A percentile compares a stretch with the other conserved stretches of the same genome.
These are phyloP conservation scores for Polyergus mexicanus DNA, from an alignment of 1,140 invertebrate genomes.

Conservation along the genomic window DNA sequence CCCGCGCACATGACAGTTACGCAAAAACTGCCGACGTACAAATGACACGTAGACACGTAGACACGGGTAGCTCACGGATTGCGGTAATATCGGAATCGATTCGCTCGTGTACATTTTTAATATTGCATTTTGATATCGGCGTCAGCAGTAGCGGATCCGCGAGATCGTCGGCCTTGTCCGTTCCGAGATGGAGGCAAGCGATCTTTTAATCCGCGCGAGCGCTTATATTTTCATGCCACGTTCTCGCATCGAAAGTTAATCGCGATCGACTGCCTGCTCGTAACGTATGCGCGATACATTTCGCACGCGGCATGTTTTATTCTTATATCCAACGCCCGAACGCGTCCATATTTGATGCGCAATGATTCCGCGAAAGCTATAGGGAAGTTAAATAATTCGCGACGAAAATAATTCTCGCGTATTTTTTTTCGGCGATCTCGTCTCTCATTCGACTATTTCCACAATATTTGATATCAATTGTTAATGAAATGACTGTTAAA, in stretches of 20 bases:
- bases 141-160: neutral
- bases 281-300: conserved; percentile 57
- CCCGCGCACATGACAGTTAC: conserved; percentile 17
- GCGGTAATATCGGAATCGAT: conserved; percentile 21
- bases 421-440: conserved; percentile 17
- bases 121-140: neutral
- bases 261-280: conserved; percentile 34
- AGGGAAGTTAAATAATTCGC: conserved; percentile 57
- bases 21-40: neutral
- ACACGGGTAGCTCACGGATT: neutral
- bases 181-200: neutral
- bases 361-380: conserved; percentile 42
- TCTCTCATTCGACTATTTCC: conserved; percentile 17
- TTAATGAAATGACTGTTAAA: conserved; percentile 29
- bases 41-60: no score
- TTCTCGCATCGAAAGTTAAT: conserved; percentile 51
- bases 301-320: conserved; percentile 51
- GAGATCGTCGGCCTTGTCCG: neutral
- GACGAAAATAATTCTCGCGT: conserved; percentile 41
- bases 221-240: conserved; percentile 46
- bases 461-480: conserved; percentile 35
- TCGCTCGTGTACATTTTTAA: neutral
- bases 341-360: conserved; percentile 51
- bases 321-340: conserved; percentile 49
- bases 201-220: conserved; percentile 39